Base-by-base conservation (phyloP, 1,140 invertebrate species). In the Psilanteris sp. region DNA sequence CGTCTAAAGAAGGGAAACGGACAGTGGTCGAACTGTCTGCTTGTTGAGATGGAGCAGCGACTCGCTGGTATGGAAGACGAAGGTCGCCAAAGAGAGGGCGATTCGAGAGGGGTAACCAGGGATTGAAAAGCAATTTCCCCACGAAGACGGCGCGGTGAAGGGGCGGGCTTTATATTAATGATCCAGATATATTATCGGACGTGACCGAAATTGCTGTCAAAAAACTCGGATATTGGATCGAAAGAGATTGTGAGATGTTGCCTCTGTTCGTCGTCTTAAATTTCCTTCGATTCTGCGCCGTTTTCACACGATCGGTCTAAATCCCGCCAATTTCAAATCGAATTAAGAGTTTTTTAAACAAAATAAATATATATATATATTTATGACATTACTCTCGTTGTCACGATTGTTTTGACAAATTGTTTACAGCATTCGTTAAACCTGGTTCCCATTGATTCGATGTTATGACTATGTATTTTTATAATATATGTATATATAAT, bases 161-260 rank as follows among this genome's bases (percentile, higher is more conserved):
- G 81, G 83, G 73, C 79, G 81, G 83, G 86, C 87, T 88, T 88
- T 88, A 88, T 88, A 88, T 88, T 88, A 88, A 88, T 88, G 87
- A 88, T 88, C 87, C 87, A 88, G 86, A 88, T 88, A 88, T 89
- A 89, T 89, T 89, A 88, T 89, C 87, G 86, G 87, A 89, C 87
- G 87, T 89, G 87, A 89, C 87, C 87, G 86, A 89, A 89, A 89
- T 89, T 89, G 87, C 87, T 88, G 87, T 89, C 87, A 89, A 89
- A 89, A 89, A 89, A 88, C 83, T 88, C 87, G 87, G 87, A 89
- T 89, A 89, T 89, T 89, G 86, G 86, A 89, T 88, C 85, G 86
- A 87, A 87, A 81, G 81, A 83, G 85, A 88, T 88, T 87, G 84
- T 81, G 84, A 86, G 83, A 88, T 85, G 85, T 81, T 75, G 55